A percentile compares a stretch with the other conserved stretches of the same genome.
Conservation (phyloP, 2,113 vertebrate genomes). For the Aphyosemion australe region DNA sequence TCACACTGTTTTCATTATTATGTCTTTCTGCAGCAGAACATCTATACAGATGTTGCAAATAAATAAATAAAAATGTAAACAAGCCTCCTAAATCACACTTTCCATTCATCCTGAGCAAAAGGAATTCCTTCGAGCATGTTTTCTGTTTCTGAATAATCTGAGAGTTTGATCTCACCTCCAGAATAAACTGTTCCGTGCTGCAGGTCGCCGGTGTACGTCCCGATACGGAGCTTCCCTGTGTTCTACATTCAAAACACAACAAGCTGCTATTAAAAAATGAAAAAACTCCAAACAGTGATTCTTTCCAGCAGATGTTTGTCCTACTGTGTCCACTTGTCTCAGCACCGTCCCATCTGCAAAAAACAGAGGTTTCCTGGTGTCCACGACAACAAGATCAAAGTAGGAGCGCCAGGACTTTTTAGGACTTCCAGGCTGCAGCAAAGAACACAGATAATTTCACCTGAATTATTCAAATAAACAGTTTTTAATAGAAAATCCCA, state of each 20-base stretch:
- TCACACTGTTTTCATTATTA: too few species aligned
- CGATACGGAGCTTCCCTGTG: conserved; percentile 84
- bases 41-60: too few species aligned
- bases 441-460: not conserved
- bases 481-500: not conserved
- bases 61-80: too few species aligned
- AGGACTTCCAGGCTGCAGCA: conserved; percentile 42
- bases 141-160: not conserved
- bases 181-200: conserved; percentile 86
- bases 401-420: conserved; percentile 78
- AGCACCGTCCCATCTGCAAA: conserved; percentile 85
- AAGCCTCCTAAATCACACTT: too few species aligned
- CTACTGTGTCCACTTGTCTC: conserved; percentile 86
- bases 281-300: not conserved
- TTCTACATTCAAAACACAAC: conserved; percentile 69
- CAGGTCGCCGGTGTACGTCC: conserved; percentile 84
- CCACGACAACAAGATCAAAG: conserved; percentile 86
- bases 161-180: conserved; percentile 71
- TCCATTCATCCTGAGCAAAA: too few species aligned
- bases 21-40: too few species aligned
- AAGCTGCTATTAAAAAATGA: not conserved
- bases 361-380: conserved; percentile 85
- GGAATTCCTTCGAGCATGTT: too few species aligned
- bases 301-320: not conserved
- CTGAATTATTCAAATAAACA: not conserved